Base-by-base conservation (phyloP, 1,140 invertebrate species). In the Hetaerina americana region DNA sequence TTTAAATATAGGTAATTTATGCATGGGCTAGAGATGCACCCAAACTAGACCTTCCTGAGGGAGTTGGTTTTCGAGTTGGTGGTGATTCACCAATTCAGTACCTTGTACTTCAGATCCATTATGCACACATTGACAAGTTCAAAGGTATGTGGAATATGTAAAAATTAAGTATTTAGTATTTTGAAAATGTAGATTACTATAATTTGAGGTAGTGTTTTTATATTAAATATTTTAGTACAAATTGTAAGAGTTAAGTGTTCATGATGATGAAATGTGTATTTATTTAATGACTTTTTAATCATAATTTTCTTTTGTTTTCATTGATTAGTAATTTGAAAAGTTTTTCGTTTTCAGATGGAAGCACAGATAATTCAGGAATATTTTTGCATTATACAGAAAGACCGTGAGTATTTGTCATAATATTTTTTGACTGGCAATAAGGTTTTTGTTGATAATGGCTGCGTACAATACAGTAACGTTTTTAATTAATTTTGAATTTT, bases 1-100 rank as follows among this genome's bases (percentile, higher is more conserved):
- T 80, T 57, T n/a, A 5, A 57, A 2, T 78, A 5, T 78, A 95
- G 88, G 93, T 98, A 73, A 85, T 99, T 24, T 99, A 98, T 82
- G 96, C 96, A 0, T 99, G 97, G 97, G 97, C 96, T 2, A 86
- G 93, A 78, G 94, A 98, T 82, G 97, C 97, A 0, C 94, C 95
- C 3, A 85, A 85, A 29, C 83, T 98, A 5, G 80, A 88, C 66
- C 80, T 99, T 68, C 97, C 97, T 0, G 81, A 92, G 72, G 93
- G 90, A 77, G 92, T 95, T 18, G 89, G 87, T 5, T 95, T 95
- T 76, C 90, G 91, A 78, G 87, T 93, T 26, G 92, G 91, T 0
- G 85, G 85, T 68, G 83, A 87, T 72, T 90, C 90, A 3, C 78
- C 84, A 5, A 90, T 92, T 66, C 87, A 91, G 72, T 93, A 93